A percentile compares a stretch with the other conserved stretches of the same genome.
Evolutionary conservation across 2,113 vertebrate species (phyloP).

Genomic region (Pipra filicauda): DNA sequence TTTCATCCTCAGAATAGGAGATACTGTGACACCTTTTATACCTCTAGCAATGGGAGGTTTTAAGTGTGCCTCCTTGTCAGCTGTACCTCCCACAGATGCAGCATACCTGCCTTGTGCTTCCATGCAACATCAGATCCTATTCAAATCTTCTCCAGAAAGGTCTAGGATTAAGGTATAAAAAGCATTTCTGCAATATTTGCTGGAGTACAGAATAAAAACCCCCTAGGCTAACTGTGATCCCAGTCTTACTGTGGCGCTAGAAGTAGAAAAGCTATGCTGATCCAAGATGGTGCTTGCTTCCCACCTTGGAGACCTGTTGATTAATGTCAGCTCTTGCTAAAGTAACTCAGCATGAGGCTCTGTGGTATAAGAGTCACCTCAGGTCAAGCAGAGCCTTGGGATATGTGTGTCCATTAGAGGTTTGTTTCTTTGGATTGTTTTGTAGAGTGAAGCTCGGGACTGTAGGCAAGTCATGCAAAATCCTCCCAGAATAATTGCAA

Average conservation of each 20-base stretch:
- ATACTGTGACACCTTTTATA: background rate
- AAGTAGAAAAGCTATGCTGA: background rate
- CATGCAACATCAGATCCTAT: background rate
- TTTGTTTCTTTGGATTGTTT: background rate
- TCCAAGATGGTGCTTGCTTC: background rate
- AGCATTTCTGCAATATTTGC: background rate
- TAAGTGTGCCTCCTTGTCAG: background rate
- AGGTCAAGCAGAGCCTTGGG: background rate
- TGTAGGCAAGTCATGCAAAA: background rate
- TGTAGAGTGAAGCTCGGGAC: background rate
- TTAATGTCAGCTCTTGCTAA: background rate
- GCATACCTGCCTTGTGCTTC: background rate
- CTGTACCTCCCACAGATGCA: background rate
- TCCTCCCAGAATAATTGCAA: background rate
- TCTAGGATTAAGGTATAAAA: background rate
- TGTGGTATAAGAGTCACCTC: background rate
- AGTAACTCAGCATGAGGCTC: background rate
- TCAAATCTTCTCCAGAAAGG: background rate
- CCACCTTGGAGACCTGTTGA: background rate
- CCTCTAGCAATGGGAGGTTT: background rate
- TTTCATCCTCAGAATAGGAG: background rate
- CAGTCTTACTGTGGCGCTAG: background rate
- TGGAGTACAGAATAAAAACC: background rate
- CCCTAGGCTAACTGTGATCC: background rate
- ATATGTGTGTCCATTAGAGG: rapidly evolving